These are phyloP conservation scores for Pasiphila rectangulata DNA, from an alignment of 2,888 invertebrate genomes.

Conservation along the genomic window DNA sequence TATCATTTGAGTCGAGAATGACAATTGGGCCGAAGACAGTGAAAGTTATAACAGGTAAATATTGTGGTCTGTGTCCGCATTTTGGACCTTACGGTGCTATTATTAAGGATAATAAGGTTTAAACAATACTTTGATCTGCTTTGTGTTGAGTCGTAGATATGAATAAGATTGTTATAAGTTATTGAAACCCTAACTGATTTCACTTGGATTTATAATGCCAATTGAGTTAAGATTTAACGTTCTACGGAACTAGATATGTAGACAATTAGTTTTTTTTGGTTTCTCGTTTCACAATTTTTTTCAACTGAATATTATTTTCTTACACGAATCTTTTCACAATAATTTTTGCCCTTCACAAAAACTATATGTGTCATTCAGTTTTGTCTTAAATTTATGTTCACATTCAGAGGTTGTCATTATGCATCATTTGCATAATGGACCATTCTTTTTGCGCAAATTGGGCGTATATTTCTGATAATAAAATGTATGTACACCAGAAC, in stretches of 20 bases:
- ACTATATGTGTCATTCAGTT: constrained; percentile 31
- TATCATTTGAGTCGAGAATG: constrained; percentile 67
- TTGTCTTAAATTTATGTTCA: constrained; percentile 35
- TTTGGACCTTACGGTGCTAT: constrained; percentile 4
- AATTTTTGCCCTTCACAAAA: constrained; percentile 15
- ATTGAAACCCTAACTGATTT: neutral
- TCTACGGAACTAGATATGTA: neutral
- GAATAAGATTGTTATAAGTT: neutral
- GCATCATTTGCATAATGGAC: constrained; percentile 54
- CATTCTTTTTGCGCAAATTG: constrained; percentile 49
- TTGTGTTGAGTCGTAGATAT: neutral
- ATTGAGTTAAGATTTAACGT: too few species aligned
- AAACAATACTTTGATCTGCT: neutral
- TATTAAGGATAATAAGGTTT: neutral
- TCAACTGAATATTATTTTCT: too few species aligned
- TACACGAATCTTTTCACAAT: neutral
- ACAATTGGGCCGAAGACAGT: constrained; percentile 51
- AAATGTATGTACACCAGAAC: constrained; percentile 39
- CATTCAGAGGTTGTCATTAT: constrained; percentile 47
- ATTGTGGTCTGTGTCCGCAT: constrained; percentile 23
- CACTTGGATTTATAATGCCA: neutral
- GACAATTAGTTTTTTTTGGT: neutral
- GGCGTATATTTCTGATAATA: constrained; percentile 41
- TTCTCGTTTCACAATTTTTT: too few species aligned
- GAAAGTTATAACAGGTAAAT: constrained; percentile 44